Evolutionary conservation across 1,140 invertebrate species (phyloP).

Genomic region (Anoplophora glabripennis): DNA sequence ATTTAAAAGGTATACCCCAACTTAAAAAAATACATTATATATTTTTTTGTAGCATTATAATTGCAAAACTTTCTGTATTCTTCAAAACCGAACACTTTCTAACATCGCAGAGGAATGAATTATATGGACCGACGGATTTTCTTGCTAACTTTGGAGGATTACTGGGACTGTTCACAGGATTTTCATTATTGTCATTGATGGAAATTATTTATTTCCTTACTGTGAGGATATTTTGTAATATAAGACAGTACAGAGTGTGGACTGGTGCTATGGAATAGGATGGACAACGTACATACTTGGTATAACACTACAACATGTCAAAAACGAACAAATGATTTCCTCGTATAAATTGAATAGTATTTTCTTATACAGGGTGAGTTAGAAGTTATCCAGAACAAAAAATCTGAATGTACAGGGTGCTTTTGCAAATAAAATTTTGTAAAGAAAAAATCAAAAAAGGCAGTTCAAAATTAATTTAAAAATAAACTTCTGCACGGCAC

Average conservation of each 20-base stretch:
- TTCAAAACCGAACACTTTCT: slow-evolving; percentile 55
- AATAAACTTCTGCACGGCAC: too few species aligned
- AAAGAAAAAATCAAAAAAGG: too few species aligned
- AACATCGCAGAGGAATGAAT: slow-evolving; percentile 52
- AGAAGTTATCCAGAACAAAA: too few species aligned
- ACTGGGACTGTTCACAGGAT: slow-evolving; percentile 58
- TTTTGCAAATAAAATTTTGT: too few species aligned
- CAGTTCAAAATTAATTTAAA: too few species aligned
- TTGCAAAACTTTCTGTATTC: slow-evolving; percentile 50
- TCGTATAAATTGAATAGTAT: too few species aligned
- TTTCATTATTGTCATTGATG: slow-evolving; percentile 56
- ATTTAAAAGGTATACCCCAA: too few species aligned
- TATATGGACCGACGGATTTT: slow-evolving; percentile 57
- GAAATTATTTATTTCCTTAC: slow-evolving; percentile 58
- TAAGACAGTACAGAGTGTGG: slow-evolving; percentile 38
- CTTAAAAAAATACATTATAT: slow-evolving; percentile 5
- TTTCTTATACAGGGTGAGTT: too few species aligned
- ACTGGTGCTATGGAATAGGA: slow-evolving; percentile 12
- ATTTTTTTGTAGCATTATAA: slow-evolving; percentile 19
- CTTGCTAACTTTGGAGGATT: slow-evolving; percentile 58
- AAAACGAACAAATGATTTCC: too few species aligned
- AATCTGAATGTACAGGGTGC: too few species aligned
- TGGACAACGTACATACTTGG: too few species aligned
- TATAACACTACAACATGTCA: too few species aligned
- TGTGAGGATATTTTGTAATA: slow-evolving; percentile 50